Evolutionary conservation across 2,113 vertebrate species (phyloP).

Genomic region (Todiramphus chloris): DNA sequence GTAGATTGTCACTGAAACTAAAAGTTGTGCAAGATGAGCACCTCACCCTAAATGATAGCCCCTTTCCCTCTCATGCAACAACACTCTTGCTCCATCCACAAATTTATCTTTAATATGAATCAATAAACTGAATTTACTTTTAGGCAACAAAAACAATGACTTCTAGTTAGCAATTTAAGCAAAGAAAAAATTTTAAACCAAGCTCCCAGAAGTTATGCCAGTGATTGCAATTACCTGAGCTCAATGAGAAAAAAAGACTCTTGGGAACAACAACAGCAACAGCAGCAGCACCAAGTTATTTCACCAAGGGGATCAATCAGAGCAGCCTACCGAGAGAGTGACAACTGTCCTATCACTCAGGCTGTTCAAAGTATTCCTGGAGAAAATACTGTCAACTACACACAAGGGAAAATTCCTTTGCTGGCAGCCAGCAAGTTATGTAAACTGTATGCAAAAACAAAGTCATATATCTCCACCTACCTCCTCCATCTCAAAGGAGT

Average conservation of each 20-base stretch:
- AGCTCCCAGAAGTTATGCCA: not conserved
- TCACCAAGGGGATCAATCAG: not conserved
- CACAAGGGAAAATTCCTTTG: conserved; percentile 29
- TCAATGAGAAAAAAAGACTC: not conserved
- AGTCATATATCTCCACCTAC: conserved; percentile 70
- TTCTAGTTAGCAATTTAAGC: not conserved
- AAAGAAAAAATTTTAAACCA: not conserved
- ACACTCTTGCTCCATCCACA: not conserved
- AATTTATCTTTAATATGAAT: not conserved
- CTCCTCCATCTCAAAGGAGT: conserved; percentile 99
- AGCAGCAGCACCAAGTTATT: not conserved
- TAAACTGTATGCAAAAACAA: conserved; percentile 25
- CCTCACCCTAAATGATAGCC: not conserved
- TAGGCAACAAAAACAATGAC: not conserved
- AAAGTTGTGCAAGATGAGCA: not conserved
- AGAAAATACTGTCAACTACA: conserved; percentile 4
- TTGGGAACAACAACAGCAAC: not conserved
- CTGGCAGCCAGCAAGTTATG: conserved; percentile 3
- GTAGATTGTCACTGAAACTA: not conserved
- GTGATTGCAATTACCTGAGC: not conserved
- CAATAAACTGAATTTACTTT: not conserved
- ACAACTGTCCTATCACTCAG: not conserved
- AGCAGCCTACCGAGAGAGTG: not conserved
- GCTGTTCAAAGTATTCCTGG: conserved; percentile 26
- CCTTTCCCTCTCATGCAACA: not conserved